Percentiles rank a stretch among this genome's conserved stretches.
Evolutionary conservation across 2,797 vertebrate species (phyloP).

Genomic region (Mus minutoides): DNA sequence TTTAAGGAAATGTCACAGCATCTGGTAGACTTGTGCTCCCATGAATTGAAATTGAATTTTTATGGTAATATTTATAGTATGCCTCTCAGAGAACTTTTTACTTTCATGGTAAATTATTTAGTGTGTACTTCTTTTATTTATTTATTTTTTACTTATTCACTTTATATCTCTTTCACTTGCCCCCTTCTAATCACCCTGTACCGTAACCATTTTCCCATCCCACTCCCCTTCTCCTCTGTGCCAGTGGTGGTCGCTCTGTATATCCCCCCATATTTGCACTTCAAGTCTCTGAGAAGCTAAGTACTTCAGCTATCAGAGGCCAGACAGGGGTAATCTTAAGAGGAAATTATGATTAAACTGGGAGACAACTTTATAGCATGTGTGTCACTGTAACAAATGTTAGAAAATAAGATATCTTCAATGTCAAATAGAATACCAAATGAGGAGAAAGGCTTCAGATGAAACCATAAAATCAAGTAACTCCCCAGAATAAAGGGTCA

Average conservation of each 20-base stretch:
- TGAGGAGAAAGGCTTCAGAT: not conserved
- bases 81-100: not conserved
- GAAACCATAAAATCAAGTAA: not conserved
- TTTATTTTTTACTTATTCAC: not conserved
- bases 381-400: not conserved
- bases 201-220: not conserved
- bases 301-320: not conserved
- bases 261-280: not conserved
- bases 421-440: not conserved
- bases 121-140: not conserved
- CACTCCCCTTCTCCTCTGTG: rapidly evolving
- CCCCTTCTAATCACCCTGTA: not conserved
- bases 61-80: not conserved
- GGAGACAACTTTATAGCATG: not conserved
- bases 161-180: not conserved
- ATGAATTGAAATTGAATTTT: not conserved
- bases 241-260: not conserved
- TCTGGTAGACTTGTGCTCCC: not conserved
- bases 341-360: not conserved
- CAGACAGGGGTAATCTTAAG: not conserved
- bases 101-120: not conserved
- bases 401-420: not conserved
- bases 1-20: not conserved
- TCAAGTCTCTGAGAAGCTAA: not conserved
- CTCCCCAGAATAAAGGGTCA: not conserved